Base-by-base conservation (phyloP, 2,888 invertebrate genomes). In the Ophioninae sp. region DNA sequence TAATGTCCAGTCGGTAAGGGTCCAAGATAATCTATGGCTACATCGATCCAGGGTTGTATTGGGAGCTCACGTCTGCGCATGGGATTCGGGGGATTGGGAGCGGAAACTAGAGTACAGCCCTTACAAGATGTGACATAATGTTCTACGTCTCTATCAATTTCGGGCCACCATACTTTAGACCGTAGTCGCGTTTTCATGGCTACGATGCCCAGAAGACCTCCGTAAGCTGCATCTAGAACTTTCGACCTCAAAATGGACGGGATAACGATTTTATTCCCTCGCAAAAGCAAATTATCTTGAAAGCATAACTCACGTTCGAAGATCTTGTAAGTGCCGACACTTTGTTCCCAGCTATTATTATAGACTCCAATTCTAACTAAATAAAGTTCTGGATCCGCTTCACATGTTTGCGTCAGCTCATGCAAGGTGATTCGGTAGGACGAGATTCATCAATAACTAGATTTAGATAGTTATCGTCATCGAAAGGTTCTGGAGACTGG, bases 131-230 rank as follows among this genome's bases (percentile, higher is more conserved):
- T 65, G 5, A 65, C 65, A 10, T 9, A 41, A 13, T 17, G 5
- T 23, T 65, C 65, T n/a, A 39, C 41, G 10, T 65, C n/a, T 23
- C 13, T 30, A 9, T 65, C 39, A 1, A 65, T 65, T 13, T 65
- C 39, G 2, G 17, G 6, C 65, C 65, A 65, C 41, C 65, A 65
- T 7, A 41, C 65, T 20, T 65, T 65, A 44, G 13, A 9, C 44
- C 63, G 63, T 8, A 88, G 39, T 17, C 85, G 20, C n/a, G 83
- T 51, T 78, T 88, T 86, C 85, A 87, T 86, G 0, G 79, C 72
- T 0, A 86, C 86, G 13, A 82, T 87, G 6, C 89, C 88, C 0
- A 88, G 86, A 65, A 89, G 89, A 0, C 91, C 91, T 71, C 90
- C 88, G 64, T 90, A 90, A 1, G 87, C 88, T 10, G 88, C 85